These are phyloP conservation scores for Pollachius pollachius DNA, from an alignment of 2,113 vertebrate species.

Conservation along the genomic window DNA sequence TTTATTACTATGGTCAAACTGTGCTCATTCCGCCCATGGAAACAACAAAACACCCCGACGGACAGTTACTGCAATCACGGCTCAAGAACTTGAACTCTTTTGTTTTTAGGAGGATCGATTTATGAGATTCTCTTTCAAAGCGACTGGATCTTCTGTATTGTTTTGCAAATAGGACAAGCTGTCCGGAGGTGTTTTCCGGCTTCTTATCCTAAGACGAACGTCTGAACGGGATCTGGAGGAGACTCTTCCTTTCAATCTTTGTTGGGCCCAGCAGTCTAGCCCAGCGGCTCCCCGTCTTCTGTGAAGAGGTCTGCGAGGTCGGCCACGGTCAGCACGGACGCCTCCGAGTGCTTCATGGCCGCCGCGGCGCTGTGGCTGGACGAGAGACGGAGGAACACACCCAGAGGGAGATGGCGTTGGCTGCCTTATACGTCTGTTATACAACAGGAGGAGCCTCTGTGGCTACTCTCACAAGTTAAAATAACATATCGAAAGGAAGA, in stretches of 20 bases:
- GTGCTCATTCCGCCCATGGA: too few relatives aligned
- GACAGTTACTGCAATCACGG: too few relatives aligned
- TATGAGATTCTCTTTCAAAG: not conserved
- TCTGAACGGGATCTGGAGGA: conserved; percentile 24
- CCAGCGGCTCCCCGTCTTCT: conserved; percentile 84
- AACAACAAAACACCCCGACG: too few relatives aligned
- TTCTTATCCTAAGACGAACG: conserved; percentile 34
- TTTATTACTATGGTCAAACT: too few relatives aligned
- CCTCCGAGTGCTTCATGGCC: conserved; percentile 91
- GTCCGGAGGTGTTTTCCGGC: conserved; percentile 16
- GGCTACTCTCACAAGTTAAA: too few relatives aligned
- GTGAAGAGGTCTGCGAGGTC: conserved; percentile 95
- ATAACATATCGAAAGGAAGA: too few relatives aligned
- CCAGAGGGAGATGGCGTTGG: too few relatives aligned
- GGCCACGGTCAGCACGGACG: conserved; percentile 90
- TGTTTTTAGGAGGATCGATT: not conserved
- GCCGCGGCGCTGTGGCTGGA: conserved; percentile 84
- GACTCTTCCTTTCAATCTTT: not conserved
- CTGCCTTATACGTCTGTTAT: too few relatives aligned
- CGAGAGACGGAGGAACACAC: not conserved
- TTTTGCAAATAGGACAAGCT: conserved; percentile 52
- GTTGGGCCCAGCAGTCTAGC: conserved; percentile 59
- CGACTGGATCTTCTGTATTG: conserved; percentile 25
- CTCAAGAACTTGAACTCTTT: too few relatives aligned
- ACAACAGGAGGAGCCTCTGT: not conserved